A percentile compares a stretch with the other conserved stretches of the same genome.
phyloP scores from a whole-genome alignment of 2,797 vertebrate species.

The Hephaestus fuliginosus region DNA sequence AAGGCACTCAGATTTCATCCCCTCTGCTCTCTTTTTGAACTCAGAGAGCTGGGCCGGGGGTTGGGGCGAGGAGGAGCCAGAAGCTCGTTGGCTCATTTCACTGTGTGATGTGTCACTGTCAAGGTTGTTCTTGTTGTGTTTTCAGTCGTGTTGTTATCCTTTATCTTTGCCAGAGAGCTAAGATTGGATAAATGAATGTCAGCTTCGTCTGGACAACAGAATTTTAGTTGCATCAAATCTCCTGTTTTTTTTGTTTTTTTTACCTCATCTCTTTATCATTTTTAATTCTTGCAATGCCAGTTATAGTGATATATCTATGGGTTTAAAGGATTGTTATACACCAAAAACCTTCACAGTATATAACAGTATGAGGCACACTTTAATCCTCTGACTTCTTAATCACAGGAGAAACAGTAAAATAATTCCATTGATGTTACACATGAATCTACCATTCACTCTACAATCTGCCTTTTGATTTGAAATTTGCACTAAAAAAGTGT shows the following conservation, averaged over 20 bases:
- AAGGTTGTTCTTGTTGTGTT: slow-evolving; percentile 51
- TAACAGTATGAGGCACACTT: not conserved
- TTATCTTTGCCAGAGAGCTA: not conserved
- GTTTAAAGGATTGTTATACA: not conserved
- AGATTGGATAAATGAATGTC: not conserved
- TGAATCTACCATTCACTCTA: too few relatives aligned
- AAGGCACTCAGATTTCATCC: slow-evolving; percentile 85
- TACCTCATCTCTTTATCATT: not conserved
- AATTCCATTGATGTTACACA: not conserved
- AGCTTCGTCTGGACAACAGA: slow-evolving; percentile 3
- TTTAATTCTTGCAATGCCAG: not conserved
- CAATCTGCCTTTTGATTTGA: not conserved
- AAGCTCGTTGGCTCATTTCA: slow-evolving; percentile 35
- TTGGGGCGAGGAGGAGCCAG: slow-evolving; percentile 41
- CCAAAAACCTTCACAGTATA: not conserved
- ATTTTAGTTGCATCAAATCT: not conserved
- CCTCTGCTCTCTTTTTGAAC: slow-evolving; percentile 59
- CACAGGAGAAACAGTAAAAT: not conserved
- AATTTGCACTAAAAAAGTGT: not conserved
- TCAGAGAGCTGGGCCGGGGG: slow-evolving; percentile 53
- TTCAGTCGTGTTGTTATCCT: slow-evolving; percentile 23
- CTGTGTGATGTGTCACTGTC: slow-evolving; percentile 43
- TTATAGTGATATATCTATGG: not conserved
- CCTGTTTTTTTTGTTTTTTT: not conserved
- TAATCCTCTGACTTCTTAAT: not conserved